phyloP scores from a whole-genome alignment of 2,113 vertebrate genomes.

The Hassar affinis region DNA sequence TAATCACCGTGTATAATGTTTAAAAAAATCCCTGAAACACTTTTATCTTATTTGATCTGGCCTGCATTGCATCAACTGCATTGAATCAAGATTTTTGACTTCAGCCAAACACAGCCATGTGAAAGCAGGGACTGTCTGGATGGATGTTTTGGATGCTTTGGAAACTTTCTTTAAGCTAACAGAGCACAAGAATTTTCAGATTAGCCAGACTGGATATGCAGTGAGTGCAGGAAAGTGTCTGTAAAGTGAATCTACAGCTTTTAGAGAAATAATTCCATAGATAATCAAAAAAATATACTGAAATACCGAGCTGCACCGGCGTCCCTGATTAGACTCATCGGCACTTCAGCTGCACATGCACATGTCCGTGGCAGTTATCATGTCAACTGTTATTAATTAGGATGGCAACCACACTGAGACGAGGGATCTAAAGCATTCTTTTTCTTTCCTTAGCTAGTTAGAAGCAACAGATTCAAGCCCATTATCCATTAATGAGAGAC shows the following conservation, averaged over 20 bases:
- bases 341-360: background rate
- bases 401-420: background rate
- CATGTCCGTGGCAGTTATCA: background rate
- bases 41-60: background rate
- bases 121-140: conserved; percentile 55
- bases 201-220: conserved; percentile 14
- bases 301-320: background rate
- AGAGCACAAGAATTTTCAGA: conserved; percentile 34
- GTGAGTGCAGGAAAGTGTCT: conserved; percentile 2
- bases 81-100: conserved; percentile 3
- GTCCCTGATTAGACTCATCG: background rate
- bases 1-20: too few species aligned
- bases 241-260: conserved; percentile 35
- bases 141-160: conserved; percentile 60
- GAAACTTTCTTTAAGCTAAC: conserved; percentile 49
- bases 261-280: conserved; percentile 37
- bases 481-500: conserved; percentile 68
- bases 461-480: conserved; percentile 42
- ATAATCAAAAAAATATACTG: background rate
- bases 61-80: background rate
- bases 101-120: too few species aligned
- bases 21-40: background rate
- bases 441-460: background rate
- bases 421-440: background rate
- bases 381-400: background rate